These are phyloP conservation scores for Himantopus leucocephalus DNA, from an alignment of 2,113 vertebrate genomes.

Conservation along the genomic window DNA sequence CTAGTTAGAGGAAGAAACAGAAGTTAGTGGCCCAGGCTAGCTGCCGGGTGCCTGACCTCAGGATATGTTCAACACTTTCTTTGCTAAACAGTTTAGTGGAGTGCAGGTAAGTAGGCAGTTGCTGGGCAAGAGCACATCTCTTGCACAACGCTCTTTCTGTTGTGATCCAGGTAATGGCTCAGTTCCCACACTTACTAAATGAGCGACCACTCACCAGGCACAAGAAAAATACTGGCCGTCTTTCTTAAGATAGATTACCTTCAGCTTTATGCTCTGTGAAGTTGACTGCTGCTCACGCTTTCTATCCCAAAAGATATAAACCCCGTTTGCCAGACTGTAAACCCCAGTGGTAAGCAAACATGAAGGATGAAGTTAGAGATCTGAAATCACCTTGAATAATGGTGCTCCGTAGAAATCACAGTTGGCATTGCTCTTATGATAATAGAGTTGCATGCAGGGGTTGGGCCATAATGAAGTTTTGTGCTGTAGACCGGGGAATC, in stretches of 20 bases:
- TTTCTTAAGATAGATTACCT: not conserved
- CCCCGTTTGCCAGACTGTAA: not conserved
- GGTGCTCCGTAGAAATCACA: not conserved
- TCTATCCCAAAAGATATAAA: not conserved
- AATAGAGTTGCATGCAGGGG: conserved; percentile 23
- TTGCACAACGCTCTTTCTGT: not conserved
- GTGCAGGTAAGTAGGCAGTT: not conserved
- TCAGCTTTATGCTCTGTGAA: not conserved
- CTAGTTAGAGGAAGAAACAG: not conserved
- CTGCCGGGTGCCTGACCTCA: not conserved
- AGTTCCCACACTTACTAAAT: not conserved
- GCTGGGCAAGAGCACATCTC: not conserved
- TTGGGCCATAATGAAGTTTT: conserved; percentile 51
- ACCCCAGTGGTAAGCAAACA: not conserved
- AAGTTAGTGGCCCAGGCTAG: not conserved
- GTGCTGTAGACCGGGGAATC: conserved; percentile 39
- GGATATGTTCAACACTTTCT: rapidly evolving
- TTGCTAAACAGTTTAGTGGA: rapidly evolving
- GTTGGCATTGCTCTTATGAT: conserved; percentile 31
- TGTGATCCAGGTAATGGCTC: not conserved
- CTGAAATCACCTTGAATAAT: not conserved
- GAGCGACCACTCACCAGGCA: not conserved
- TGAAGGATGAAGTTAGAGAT: not conserved
- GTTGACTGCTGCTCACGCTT: conserved; percentile 30
- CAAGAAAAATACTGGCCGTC: not conserved